Conservation (phyloP, 2,888 invertebrate species). For the Dryobotodes eremita region DNA sequence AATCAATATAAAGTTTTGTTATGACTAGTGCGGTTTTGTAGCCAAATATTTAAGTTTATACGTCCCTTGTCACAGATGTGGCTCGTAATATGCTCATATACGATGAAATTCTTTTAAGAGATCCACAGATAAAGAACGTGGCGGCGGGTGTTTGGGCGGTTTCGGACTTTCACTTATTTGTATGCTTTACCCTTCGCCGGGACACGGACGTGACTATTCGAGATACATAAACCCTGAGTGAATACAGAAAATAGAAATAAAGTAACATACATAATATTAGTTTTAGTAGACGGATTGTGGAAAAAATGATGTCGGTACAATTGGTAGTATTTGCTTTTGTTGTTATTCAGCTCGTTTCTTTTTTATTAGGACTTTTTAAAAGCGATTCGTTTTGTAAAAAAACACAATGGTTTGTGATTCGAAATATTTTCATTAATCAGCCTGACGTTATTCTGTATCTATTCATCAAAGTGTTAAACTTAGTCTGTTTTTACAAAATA, state of each 20-base stretch:
- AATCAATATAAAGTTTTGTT: conserved; percentile 68
- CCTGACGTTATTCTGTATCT: neutral
- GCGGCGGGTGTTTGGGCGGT: conserved; percentile 87
- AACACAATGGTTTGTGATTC: conserved; percentile 3
- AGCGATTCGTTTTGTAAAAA: conserved; percentile 55
- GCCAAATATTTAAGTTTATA: conserved; percentile 87
- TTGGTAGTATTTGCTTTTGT: conserved; percentile 74
- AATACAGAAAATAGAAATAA: conserved; percentile 91
- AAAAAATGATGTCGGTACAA: conserved; percentile 74
- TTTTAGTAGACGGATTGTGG: conserved; percentile 88
- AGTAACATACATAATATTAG: conserved; percentile 90
- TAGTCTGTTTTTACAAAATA: neutral
- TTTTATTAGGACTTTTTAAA: conserved; percentile 60
- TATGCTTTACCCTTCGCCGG: conserved; percentile 89
- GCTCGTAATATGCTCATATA: conserved; percentile 89
- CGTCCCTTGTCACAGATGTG: conserved; percentile 90
- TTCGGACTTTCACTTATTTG: conserved; percentile 90
- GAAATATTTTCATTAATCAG: conserved; percentile 3
- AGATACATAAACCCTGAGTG: conserved; percentile 91
- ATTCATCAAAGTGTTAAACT: neutral
- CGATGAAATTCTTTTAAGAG: conserved; percentile 91
- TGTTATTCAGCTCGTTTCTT: conserved; percentile 67
- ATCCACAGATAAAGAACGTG: conserved; percentile 90
- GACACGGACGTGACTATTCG: conserved; percentile 90
- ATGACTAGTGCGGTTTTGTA: conserved; percentile 70